Evolutionary conservation across 64 coral and sea anemone genomes (phyloP), one percentile per base, ranked within the genome.

Genomic region (Montipora cactus): DNA sequence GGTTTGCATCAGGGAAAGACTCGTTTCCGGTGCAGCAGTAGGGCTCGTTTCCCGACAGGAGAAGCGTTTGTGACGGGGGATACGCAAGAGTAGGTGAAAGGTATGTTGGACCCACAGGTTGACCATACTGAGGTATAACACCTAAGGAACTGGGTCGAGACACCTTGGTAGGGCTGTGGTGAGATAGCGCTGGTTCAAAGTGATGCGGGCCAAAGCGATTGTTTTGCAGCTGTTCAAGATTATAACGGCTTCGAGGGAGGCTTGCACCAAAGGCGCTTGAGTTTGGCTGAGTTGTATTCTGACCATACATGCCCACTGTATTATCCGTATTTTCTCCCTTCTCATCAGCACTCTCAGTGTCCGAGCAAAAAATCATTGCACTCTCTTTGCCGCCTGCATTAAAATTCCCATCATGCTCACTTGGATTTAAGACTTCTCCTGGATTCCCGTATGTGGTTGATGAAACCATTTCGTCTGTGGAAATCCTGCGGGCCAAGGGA

Each of bases 21-120:
- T 80, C 93, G 81, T 95, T 93, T 47, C 81, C 87, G 37, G 79
- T 67, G 7, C 96, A 98, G 80, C 96, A 98, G 14, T 89, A 89
- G 13, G 79, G 67, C 50, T 98, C 96, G 59, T 79, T 87, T 23
- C 96, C 89, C 25, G 90, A 22, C 18, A 98, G 49, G 10, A 98
- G 59, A 67, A 95, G 75, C 46, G 90, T 81, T 44, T 98, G 96
- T 9, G 92, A 95, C 28, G 96, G 93, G 25, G 93, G 89, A 28
- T 95, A 95, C 2, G 89, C 83, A 70, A 95, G 20, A 16, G 89
- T 90, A 11, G 93, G 93, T 12, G 96, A 98, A 73, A 98, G 75
- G 94, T 81, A 98, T 5, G 92, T 80, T n/a, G 89, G 83, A 13
- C 83, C 92, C 15, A 87, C 59, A 72, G 77, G 93, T n/a, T 93